phyloP scores from a whole-genome alignment of 1,140 invertebrate species.

The Trachymyrmex septentrionalis region DNA sequence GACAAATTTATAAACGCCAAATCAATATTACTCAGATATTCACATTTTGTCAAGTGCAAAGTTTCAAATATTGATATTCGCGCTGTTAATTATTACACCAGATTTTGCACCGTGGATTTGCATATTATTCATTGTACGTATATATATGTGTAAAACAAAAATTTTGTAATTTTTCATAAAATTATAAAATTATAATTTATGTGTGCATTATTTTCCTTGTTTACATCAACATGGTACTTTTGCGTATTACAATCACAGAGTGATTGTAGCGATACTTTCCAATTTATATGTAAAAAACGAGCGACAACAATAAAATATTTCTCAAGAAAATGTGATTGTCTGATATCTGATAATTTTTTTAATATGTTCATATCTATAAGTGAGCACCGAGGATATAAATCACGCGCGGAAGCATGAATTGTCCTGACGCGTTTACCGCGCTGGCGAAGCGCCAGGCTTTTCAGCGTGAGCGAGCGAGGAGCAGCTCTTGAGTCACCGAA shows the following conservation, averaged over 20 bases:
- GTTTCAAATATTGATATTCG: neutral
- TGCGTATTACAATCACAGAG: neutral
- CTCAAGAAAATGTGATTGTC: neutral
- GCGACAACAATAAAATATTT: neutral
- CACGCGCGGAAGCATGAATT: constrained; percentile 55
- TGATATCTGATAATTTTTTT: constrained; percentile 10
- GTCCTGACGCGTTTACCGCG: constrained; percentile 54
- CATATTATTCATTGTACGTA: neutral
- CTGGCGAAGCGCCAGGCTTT: constrained; percentile 55
- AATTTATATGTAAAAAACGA: neutral
- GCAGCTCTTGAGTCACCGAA: constrained; percentile 53
- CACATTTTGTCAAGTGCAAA: neutral
- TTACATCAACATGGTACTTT: neutral
- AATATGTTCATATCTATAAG: constrained; percentile 1
- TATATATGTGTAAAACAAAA: too few species aligned
- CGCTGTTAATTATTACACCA: neutral
- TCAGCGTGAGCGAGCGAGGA: constrained; percentile 23
- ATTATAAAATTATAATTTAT: neutral
- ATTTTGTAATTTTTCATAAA: neutral
- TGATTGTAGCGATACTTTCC: neutral
- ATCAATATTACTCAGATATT: neutral
- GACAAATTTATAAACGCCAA: constrained; percentile 19
- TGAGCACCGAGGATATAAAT: constrained; percentile 42
- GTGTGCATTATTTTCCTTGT: neutral
- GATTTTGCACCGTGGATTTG: neutral